Percentiles rank a stretch among this genome's conserved stretches.
phyloP scores from a whole-genome alignment of 2,113 vertebrate species.

The Martes martes region DNA sequence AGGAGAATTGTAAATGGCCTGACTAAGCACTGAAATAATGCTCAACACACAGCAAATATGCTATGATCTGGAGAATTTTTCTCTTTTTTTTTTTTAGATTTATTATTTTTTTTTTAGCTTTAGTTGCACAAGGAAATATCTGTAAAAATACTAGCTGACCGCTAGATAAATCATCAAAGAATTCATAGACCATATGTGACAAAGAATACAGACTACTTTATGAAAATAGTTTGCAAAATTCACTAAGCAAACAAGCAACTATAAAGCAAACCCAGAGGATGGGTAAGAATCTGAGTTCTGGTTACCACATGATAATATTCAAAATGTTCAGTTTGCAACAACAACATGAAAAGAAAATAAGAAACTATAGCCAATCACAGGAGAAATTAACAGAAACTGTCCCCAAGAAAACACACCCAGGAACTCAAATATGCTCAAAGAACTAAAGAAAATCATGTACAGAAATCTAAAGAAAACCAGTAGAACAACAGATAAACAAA shows the following conservation, averaged over 20 bases:
- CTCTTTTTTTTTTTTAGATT: neutral
- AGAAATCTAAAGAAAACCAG: neutral
- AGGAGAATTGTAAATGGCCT: neutral
- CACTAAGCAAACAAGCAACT: neutral
- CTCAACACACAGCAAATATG: neutral
- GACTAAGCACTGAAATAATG: neutral
- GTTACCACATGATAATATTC: neutral
- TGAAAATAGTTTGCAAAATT: neutral
- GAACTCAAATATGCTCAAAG: neutral
- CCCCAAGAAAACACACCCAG: neutral
- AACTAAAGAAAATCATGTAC: neutral
- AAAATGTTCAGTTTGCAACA: neutral
- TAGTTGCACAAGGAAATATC: neutral
- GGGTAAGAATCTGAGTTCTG: neutral
- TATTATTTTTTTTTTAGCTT: neutral
- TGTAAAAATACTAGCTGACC: neutral
- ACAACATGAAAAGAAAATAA: neutral
- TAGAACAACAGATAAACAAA: neutral
- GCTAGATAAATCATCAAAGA: neutral
- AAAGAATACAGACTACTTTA: neutral
- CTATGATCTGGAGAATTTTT: neutral
- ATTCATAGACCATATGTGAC: neutral
- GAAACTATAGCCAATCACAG: neutral
- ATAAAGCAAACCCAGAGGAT: neutral
- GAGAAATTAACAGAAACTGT: neutral